Percentiles rank a stretch among this genome's conserved stretches.
phyloP scores from a whole-genome alignment of 2,797 vertebrate species.

The Distichodus sexfasciatus region DNA sequence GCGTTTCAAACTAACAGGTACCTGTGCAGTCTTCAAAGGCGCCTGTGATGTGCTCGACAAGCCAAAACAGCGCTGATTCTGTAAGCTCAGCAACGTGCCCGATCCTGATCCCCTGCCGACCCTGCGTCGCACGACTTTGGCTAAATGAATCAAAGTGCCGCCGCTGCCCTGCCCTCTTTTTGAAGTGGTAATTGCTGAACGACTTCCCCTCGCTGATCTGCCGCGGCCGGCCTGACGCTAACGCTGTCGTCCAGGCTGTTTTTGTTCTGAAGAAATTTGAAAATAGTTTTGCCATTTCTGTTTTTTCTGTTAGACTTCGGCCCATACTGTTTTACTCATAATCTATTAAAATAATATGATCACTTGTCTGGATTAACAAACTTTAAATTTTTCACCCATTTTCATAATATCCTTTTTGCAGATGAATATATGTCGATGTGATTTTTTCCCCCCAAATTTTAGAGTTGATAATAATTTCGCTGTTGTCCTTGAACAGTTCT shows the following conservation, averaged over 20 bases:
- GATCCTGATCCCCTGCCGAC: slow-evolving; percentile 71
- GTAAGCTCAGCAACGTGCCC: slow-evolving; percentile 79
- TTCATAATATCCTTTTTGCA: too few relatives aligned
- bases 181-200: slow-evolving; percentile 78
- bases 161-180: slow-evolving; percentile 72
- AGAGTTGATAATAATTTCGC: too few relatives aligned
- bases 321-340: too few relatives aligned
- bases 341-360: too few relatives aligned
- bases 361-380: too few relatives aligned
- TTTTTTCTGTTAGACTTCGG: too few relatives aligned
- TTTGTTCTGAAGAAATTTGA: slow-evolving; percentile 48
- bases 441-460: too few relatives aligned
- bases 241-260: slow-evolving; percentile 62
- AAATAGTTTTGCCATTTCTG: neutral
- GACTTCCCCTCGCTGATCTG: slow-evolving; percentile 69
- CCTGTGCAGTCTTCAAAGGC: slow-evolving; percentile 80
- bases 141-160: slow-evolving; percentile 80
- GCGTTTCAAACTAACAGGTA: slow-evolving; percentile 82
- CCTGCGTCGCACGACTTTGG: slow-evolving; percentile 72
- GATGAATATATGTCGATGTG: too few relatives aligned
- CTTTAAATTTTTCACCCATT: too few relatives aligned
- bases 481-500: too few relatives aligned
- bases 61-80: slow-evolving; percentile 77
- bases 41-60: slow-evolving; percentile 78
- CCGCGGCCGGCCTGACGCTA: slow-evolving; percentile 44